Evolutionary conservation across 2,888 invertebrate species (phyloP).

Genomic region (Meiosimyza decipiens): DNA sequence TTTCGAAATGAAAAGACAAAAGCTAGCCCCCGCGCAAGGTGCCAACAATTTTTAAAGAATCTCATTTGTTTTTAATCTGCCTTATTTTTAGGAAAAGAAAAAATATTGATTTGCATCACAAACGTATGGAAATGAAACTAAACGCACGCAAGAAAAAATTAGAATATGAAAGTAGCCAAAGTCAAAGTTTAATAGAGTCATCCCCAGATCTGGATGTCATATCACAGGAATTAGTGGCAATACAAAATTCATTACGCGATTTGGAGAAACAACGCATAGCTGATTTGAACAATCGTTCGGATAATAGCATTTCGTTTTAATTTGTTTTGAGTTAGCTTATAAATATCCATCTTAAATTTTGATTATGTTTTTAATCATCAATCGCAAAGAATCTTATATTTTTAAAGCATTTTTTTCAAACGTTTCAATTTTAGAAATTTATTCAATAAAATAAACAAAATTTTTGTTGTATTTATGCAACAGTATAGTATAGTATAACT

Average conservation of each 20-base stretch:
- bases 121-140: slow-evolving; percentile 49
- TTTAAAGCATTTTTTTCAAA: too few species aligned
- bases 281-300: slow-evolving; percentile 39
- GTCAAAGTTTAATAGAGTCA: slow-evolving; percentile 46
- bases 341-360: not conserved
- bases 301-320: slow-evolving; percentile 29
- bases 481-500: too few species aligned
- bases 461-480: not conserved
- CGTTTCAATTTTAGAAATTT: too few species aligned
- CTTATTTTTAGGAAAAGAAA: slow-evolving; percentile 54
- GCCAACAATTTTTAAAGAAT: not conserved
- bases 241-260: slow-evolving; percentile 4
- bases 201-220: slow-evolving; percentile 37
- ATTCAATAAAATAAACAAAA: too few species aligned
- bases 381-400: not conserved
- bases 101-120: slow-evolving; percentile 45
- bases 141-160: slow-evolving; percentile 45
- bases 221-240: slow-evolving; percentile 38
- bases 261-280: slow-evolving; percentile 43
- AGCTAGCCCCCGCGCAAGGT: slow-evolving; percentile 46
- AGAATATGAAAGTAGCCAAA: slow-evolving; percentile 57
- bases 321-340: too few species aligned
- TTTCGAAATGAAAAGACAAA: not conserved
- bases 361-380: not conserved
- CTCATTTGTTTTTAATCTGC: not conserved